These are phyloP conservation scores for Paradisaea rubra DNA, from an alignment of 2,113 vertebrate genomes.

Conservation along the genomic window DNA sequence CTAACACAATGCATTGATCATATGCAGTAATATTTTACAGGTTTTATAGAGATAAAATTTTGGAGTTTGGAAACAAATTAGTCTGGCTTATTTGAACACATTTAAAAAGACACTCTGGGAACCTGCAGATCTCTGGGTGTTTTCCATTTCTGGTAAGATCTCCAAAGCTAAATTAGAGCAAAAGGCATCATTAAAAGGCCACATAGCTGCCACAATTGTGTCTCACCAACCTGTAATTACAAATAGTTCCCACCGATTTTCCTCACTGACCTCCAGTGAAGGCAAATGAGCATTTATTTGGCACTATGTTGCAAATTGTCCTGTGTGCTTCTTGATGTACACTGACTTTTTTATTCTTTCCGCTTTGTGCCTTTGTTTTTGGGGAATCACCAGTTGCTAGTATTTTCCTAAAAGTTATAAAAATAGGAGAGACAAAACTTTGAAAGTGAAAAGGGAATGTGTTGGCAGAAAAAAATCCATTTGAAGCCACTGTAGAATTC, in stretches of 20 bases:
- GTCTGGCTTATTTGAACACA: neutral
- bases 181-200: neutral
- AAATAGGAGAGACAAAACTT: neutral
- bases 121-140: neutral
- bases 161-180: conserved; percentile 6
- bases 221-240: conserved; percentile 24
- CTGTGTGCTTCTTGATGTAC: neutral
- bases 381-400: neutral
- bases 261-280: conserved; percentile 3
- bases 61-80: neutral
- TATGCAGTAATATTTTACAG: neutral
- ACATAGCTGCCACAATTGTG: neutral
- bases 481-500: conserved; percentile 23
- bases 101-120: neutral
- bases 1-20: neutral
- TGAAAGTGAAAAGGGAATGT: neutral
- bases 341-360: neutral
- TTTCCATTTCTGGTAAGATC: neutral
- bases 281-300: neutral
- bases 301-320: neutral
- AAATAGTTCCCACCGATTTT: neutral
- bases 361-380: neutral
- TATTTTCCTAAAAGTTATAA: neutral
- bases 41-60: neutral
- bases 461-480: neutral